Base-by-base conservation (phyloP, 2,113 vertebrate genomes). In the Cheilinus undulatus region DNA sequence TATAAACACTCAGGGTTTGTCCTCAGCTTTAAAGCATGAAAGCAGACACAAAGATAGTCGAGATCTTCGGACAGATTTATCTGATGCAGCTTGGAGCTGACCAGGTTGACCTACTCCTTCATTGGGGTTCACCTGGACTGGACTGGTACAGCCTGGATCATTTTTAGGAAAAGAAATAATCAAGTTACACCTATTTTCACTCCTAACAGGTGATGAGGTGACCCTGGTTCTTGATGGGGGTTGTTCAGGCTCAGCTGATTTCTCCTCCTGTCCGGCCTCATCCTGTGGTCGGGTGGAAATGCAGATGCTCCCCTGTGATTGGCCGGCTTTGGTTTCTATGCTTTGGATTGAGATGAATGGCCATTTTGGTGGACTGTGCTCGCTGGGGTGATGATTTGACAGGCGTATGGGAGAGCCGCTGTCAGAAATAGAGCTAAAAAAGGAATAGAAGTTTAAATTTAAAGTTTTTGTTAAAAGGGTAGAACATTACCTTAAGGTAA, bases 11-110 rank as follows among this genome's bases (percentile, higher is more conserved):
- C 48, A 78, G 30, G 32, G 32, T 1, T 28, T 12, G 5, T 82
- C 51, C 2, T 78, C 40, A 17, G 45, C 24, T 20, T 65, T 65
- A 32, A 89, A 61, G 40, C 90, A 91, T 5, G 56, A 78, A 10
- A 68, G 78, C 19, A 91, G 77, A 38, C 84, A 89, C 1, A 45
- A 54, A 0, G 69, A 70, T 56, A 90, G 59, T 17, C 62, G 27
- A 50, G 3, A 19, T 69, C 82, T 76, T 65, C 73, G 46, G 1
- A 43, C 10, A 4, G 61, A 27, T 15, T 0, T 68, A 4, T 51
- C 40, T 19, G 34, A 19, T 1, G 15, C 57, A 36, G 53, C 57
- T n/a, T 48, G 48, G 15, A 50, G 53, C 27, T 2, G 54, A 32
- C 27, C 11, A 1, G 36, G 52, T 15, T 1, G 38, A 14, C 40